Evolutionary conservation across 2,797 vertebrate genomes (phyloP).

Genomic region (Brachymystax lenok): DNA sequence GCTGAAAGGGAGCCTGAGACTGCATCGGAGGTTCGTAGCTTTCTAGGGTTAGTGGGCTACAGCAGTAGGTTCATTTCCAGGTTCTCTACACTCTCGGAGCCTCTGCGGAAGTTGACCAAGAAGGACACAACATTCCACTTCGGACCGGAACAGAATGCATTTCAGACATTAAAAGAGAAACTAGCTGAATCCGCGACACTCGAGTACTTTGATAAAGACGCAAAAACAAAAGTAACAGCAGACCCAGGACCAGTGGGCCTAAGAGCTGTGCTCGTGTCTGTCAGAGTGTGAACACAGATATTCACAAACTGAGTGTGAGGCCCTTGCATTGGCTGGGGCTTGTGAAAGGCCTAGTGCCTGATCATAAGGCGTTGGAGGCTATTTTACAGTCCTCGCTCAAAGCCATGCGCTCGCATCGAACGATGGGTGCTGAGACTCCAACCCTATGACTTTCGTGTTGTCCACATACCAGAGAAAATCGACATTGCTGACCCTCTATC

Average conservation of each 20-base stretch:
- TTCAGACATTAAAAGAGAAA: conserved; percentile 2
- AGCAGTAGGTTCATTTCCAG: conserved; percentile 1
- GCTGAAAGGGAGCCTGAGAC: conserved; percentile 19
- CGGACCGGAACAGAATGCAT: conserved; percentile 14
- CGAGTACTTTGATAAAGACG: conserved; percentile 34
- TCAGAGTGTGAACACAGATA: conserved; percentile 23
- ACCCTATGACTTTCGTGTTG: too few relatives aligned
- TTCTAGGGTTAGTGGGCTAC: conserved; percentile 27
- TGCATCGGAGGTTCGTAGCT: conserved; percentile 22
- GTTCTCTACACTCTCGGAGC: conserved; percentile 22
- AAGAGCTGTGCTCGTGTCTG: conserved; percentile 18
- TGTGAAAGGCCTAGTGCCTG: conserved; percentile 29
- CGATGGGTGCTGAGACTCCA: too few relatives aligned
- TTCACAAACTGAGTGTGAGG: conserved; percentile 23
- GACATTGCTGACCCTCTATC: too few relatives aligned
- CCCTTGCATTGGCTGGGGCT: conserved; percentile 21
- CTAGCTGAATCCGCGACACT: conserved; percentile 14
- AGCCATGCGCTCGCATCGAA: too few relatives aligned
- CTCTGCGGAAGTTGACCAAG: conserved; percentile 19
- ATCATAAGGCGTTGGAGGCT: conserved; percentile 18
- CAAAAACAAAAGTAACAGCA: conserved; percentile 13
- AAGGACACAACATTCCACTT: conserved; percentile 23
- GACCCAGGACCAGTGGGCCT: conserved; percentile 32
- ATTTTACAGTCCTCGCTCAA: too few relatives aligned
- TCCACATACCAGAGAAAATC: too few relatives aligned